These are phyloP conservation scores for Nasonia longicornis DNA, from an alignment of 1,140 invertebrate genomes.

Conservation along the genomic window DNA sequence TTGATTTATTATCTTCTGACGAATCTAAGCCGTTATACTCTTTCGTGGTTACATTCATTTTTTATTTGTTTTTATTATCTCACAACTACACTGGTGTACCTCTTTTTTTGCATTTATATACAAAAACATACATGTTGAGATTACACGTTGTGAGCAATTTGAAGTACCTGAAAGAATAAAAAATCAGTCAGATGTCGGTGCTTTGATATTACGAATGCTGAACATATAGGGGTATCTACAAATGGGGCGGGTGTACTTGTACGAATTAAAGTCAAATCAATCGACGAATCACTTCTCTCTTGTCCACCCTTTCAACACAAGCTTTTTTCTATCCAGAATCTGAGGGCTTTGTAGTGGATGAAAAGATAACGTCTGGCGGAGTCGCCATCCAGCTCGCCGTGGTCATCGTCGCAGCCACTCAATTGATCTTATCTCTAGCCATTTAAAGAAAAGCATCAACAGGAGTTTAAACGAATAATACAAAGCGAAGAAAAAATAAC, in stretches of 20 bases:
- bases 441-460: constrained; percentile 52
- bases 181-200: not conserved
- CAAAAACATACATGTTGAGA: constrained; percentile 2
- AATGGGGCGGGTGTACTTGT: not conserved
- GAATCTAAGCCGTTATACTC: not conserved
- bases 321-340: constrained; percentile 68
- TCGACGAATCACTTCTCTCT: constrained; percentile 17
- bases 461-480: constrained; percentile 9
- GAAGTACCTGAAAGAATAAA: not conserved
- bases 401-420: constrained; percentile 63
- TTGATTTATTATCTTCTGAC: constrained; percentile 8
- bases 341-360: constrained; percentile 60
- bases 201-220: not conserved
- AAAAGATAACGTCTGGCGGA: constrained; percentile 61
- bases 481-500: not conserved
- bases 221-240: not conserved
- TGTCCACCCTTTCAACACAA: constrained; percentile 45
- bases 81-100: not conserved
- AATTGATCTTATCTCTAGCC: constrained; percentile 62
- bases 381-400: constrained; percentile 63
- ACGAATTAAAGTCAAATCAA: constrained; percentile 27
- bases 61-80: constrained; percentile 8
- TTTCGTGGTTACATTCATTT: constrained; percentile 3
- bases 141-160: not conserved
- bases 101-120: not conserved